Conservation (phyloP, 2,888 invertebrate genomes). For the Neria commutata region DNA sequence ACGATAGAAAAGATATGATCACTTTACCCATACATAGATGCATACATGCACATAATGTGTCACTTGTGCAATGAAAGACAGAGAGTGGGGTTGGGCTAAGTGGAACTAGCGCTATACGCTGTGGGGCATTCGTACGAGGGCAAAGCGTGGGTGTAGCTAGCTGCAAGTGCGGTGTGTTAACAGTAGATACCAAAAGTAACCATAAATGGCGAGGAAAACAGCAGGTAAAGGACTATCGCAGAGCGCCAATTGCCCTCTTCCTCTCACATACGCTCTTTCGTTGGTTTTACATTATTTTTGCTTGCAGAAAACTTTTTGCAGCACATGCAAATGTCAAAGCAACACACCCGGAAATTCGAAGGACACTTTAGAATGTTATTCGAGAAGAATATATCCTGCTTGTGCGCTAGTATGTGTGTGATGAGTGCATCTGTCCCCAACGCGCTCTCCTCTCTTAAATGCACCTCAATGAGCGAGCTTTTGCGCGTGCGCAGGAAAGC, state of each 20-base stretch:
- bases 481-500: no score
- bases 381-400: not conserved
- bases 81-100: no score
- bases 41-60: no score
- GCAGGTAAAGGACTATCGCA: not conserved
- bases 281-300: not conserved
- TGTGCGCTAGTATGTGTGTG: no score
- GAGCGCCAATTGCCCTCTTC: not conserved
- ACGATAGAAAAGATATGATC: no score
- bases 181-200: constrained; percentile 2
- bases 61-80: no score
- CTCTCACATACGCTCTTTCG: constrained; percentile 5
- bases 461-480: no score
- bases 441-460: no score
- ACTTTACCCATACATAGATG: no score
- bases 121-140: no score
- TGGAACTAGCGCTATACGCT: no score
- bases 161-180: not conserved
- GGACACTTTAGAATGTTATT: constrained; percentile 50
- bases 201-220: constrained; percentile 31
- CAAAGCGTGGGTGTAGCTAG: not conserved
- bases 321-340: constrained; percentile 53
- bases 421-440: no score
- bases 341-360: constrained; percentile 60
- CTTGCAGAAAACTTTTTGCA: not conserved